phyloP scores from a whole-genome alignment of 2,888 invertebrate genomes.

The Amiota communis region DNA sequence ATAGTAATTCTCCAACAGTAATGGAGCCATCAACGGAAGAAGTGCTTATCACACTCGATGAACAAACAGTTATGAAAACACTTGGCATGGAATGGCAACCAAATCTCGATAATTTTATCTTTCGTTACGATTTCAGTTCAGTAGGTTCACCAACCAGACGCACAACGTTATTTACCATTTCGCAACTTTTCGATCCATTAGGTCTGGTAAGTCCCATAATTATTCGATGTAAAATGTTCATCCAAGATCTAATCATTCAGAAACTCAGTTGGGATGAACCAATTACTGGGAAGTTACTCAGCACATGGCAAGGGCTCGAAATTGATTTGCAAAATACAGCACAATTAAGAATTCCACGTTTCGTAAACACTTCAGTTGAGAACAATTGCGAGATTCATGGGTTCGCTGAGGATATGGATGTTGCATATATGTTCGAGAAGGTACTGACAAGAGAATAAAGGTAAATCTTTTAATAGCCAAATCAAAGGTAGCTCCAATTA shows the following conservation, averaged over 20 bases:
- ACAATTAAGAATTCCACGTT: background rate
- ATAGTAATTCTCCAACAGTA: background rate
- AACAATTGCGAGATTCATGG: conserved; percentile 12
- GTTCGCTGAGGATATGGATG: background rate
- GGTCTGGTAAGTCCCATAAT: no score
- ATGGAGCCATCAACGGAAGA: background rate
- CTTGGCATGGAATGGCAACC: conserved; percentile 23
- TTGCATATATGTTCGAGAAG: no score
- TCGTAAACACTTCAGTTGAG: background rate
- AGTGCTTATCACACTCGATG: background rate
- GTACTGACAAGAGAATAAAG: no score
- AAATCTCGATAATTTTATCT: background rate
- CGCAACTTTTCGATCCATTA: no score
- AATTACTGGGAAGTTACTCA: no score
- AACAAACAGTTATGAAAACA: conserved; percentile 1
- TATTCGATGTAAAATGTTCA: no score
- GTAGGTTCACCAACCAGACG: background rate
- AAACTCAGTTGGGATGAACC: no score
- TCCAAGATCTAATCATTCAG: no score
- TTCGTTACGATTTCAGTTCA: background rate
- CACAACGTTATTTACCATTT: background rate
- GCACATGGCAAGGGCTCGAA: no score
- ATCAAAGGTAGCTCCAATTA: no score
- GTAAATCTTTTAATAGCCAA: no score
- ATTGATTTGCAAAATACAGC: background rate